Evolutionary conservation across 2,888 invertebrate genomes (phyloP), one percentile per base, ranked within the genome.

Genomic region (Exocentrus adspersus): DNA sequence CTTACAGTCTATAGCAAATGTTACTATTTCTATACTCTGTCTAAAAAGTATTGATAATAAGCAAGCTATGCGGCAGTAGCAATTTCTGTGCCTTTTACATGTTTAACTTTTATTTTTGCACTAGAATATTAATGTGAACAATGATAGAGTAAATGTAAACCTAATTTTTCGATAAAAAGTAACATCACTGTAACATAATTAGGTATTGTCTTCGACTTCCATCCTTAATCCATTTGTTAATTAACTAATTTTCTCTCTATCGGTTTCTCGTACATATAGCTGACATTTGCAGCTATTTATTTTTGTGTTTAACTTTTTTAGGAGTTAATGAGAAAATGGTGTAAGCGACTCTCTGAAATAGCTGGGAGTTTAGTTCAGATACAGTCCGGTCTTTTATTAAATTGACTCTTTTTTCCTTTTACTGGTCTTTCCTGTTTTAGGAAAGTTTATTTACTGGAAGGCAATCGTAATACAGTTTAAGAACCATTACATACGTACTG

Each of bases 251-350:
- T 60, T 48, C 59, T 57, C 53, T 54, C 52, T 42, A 52, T 69
- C 53, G 62, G 67, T 67, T 69, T 66, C 63, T 52, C 45, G 62
- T 56, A 28, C 30, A 48, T 62, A 58, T 65, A 60, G 60, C 67
- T 63, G 60, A 59, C 67, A 53, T 59, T 60, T 57, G 45, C 41
- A 64, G 43, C 56, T 50, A 59, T 60, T 62, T 67, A 67, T 56
- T 65, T 69, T 63, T 68, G 62, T 59, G 41, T 66, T 70, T 60
- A 69, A 67, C 63, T 65, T 67, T 69, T 69, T 66, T 61, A 45
- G 43, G 60, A 68, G 65, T 68, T 70, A 72, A 73, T 71, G 71
- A 73, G 67, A 60, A 65, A 72, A 64, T 37, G 68, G 60, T 66
- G 69, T 66, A 62, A 70, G 65, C 65, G 65, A 64, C 63, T 68